Base-by-base conservation (phyloP, 2,797 vertebrate genomes). In the Xyrichtys novacula region DNA sequence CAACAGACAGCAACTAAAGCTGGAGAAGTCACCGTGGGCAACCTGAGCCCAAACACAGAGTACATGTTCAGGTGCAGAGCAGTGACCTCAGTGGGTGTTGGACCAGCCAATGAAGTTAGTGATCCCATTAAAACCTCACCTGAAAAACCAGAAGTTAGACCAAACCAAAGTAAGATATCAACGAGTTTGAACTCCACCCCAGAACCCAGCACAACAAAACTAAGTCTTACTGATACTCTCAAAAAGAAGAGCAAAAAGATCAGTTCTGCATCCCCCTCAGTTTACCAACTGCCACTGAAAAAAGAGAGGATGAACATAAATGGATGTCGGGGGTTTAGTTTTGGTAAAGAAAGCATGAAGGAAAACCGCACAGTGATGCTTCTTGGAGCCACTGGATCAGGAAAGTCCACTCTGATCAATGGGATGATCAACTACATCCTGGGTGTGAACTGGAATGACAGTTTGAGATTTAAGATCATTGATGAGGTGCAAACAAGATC, bases 61-160 rank as follows among this genome's bases (percentile, higher is more conserved):
- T 90, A 90, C 9, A 40, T 50, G 68, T 82, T 93, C 70, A 87
- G 76, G 52, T 88, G 65, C 57, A 73, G 47, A 62, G 88, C 88
- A 11, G 76, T 79, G 62, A 80, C 73, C 55, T 29, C 75, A 54
- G 67, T 39, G 1, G 85, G 85, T 43, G 40, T 75, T 8, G 78
- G 82, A 1, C 83, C 76, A 19, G 53, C 57, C 38, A 28, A 8
- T 25, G 44, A 67, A 31, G 3, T 71, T 53, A 65, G 12, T 38
- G 68, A 49, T 6, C 3, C 46, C 19, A 48, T 75, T 49, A 78
- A 43, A 69, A 87, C 83, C 0, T 71, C 77, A 52, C 77, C 81
- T 44, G 75, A 61, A 65, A 22, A 63, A 54, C 73, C 22, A n/a
- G 31, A 64, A 7, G 52, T 47, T 12, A 42, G 73, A 47, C 0